These are phyloP conservation scores for Caenorhabditis macrosperma DNA, from an alignment of 2,888 invertebrate genomes.

Conservation along the genomic window DNA sequence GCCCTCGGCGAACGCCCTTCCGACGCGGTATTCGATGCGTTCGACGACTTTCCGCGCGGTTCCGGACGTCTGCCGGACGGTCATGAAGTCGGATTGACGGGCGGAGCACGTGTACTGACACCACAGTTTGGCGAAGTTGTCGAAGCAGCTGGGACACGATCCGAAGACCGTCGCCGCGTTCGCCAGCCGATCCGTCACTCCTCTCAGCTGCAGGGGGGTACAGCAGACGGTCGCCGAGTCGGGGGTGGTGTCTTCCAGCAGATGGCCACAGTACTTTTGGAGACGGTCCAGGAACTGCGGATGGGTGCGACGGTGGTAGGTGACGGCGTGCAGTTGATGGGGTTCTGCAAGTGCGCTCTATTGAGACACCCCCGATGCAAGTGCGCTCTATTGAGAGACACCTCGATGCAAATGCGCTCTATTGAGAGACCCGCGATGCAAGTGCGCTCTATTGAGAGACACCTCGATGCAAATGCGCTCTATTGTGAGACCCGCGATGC, in stretches of 20 bases:
- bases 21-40: slow-evolving; percentile 86
- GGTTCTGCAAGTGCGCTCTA: slow-evolving; percentile 2
- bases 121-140: slow-evolving; percentile 88
- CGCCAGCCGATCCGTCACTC: slow-evolving; percentile 67
- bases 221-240: slow-evolving; percentile 30
- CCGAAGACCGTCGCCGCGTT: slow-evolving; percentile 86
- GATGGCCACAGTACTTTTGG: slow-evolving; percentile 33
- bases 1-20: slow-evolving; percentile 85
- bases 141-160: slow-evolving; percentile 91
- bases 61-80: slow-evolving; percentile 81
- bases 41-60: slow-evolving; percentile 5
- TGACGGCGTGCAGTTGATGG: too few species aligned
- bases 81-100: slow-evolving; percentile 87
- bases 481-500: too few species aligned
- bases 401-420: too few species aligned
- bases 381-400: too few species aligned
- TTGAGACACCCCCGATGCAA: too few species aligned
- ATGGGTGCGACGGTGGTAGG: slow-evolving; percentile 10
- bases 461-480: too few species aligned
- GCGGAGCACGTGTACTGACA: slow-evolving; percentile 91
- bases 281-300: slow-evolving; percentile 2
- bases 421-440: too few species aligned
- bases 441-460: too few species aligned
- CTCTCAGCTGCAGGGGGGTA: slow-evolving; percentile 16
- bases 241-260: slow-evolving; percentile 10